phyloP scores from a whole-genome alignment of 2,888 invertebrate species.

The Nesidiocoris tenuis region DNA sequence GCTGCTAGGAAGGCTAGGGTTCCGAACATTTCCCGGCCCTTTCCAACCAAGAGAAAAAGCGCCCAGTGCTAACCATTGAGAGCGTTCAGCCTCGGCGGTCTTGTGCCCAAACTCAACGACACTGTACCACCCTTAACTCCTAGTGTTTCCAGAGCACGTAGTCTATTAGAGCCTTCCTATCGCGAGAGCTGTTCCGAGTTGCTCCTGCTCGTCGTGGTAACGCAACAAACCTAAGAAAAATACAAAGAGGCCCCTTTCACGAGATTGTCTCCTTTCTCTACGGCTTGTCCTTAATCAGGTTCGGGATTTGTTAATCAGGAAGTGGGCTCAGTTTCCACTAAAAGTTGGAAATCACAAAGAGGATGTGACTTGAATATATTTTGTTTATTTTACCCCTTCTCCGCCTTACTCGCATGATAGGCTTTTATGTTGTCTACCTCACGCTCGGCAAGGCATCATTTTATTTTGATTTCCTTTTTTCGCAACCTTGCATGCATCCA shows the following conservation, averaged over 20 bases:
- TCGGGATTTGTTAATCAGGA: conserved; percentile 33
- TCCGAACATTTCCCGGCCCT: not conserved
- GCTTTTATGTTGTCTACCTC: no score
- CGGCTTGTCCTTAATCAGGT: conserved; percentile 22
- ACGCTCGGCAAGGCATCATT: no score
- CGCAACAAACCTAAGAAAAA: conserved; percentile 33
- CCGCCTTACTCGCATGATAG: no score
- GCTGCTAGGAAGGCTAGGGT: not conserved
- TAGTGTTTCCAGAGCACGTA: conserved; percentile 36
- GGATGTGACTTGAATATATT: conserved; percentile 14
- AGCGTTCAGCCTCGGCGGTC: not conserved
- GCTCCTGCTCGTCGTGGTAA: not conserved
- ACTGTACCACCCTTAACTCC: conserved; percentile 8
- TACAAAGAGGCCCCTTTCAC: conserved; percentile 21
- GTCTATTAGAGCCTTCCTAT: conserved; percentile 36
- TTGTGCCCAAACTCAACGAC: not conserved
- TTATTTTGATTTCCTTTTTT: no score
- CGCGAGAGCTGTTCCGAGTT: conserved; percentile 1
- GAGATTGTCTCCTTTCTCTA: not conserved
- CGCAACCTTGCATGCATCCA: no score
- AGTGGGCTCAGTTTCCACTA: conserved; percentile 4
- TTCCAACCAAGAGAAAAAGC: not conserved
- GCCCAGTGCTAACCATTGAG: not conserved
- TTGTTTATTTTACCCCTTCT: not conserved
- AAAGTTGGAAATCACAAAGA: conserved; percentile 12